A percentile compares a stretch with the other conserved stretches of the same genome.
Conservation (phyloP, 2,113 vertebrate genomes). For the Toxostoma redivivum region DNA sequence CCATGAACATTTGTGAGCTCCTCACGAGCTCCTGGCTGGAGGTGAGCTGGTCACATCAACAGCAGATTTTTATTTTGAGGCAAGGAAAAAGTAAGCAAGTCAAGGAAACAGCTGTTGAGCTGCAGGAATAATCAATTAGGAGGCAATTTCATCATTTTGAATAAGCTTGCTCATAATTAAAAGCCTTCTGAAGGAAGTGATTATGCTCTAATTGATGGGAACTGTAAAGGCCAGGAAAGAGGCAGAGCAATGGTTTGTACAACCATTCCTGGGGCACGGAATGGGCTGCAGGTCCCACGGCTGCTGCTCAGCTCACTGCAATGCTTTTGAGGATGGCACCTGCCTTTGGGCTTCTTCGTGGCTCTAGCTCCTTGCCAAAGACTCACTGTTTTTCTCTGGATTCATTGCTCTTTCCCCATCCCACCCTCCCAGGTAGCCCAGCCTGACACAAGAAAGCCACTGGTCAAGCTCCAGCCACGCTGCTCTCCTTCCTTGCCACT, state of each 20-base stretch:
- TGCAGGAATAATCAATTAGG: conserved; percentile 58
- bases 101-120: conserved; percentile 49
- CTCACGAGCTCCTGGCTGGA: neutral
- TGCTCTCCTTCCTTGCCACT: neutral
- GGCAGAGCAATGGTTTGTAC: neutral
- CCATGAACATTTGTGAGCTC: neutral
- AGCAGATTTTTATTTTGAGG: neutral
- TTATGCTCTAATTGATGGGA: conserved; percentile 40
- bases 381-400: neutral
- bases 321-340: neutral
- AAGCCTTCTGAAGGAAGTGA: conserved; percentile 41
- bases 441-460: neutral
- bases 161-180: conserved; percentile 30
- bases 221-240: neutral
- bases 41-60: neutral
- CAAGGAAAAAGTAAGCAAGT: neutral
- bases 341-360: neutral
- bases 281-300: neutral
- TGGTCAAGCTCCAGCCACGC: neutral
- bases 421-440: neutral
- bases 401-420: neutral
- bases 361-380: neutral
- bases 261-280: neutral
- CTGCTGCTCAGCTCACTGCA: neutral
- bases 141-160: conserved; percentile 44